Evolutionary conservation across 2,797 vertebrate species (phyloP).

Genomic region (Chelon auratus): DNA sequence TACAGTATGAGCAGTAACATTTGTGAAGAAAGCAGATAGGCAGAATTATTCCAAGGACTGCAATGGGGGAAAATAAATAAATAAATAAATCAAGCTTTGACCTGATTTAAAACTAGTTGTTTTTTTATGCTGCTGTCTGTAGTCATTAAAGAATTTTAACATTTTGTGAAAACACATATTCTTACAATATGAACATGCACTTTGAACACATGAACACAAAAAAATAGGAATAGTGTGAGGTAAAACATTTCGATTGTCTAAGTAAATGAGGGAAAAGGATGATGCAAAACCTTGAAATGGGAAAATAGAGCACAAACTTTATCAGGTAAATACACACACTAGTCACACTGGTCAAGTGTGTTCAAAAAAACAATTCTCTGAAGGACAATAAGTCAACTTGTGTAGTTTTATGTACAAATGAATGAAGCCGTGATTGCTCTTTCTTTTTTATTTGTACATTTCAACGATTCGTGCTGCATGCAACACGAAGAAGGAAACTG

Average conservation of each 20-base stretch:
- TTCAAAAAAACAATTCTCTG: background rate
- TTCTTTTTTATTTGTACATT: background rate
- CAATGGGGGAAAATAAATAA: background rate
- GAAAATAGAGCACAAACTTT: conserved; percentile 23
- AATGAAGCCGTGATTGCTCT: background rate
- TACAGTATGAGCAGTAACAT: background rate
- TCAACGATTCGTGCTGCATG: conserved; percentile 4
- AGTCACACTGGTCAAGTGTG: background rate
- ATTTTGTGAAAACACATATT: conserved; percentile 26
- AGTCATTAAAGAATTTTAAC: conserved; percentile 9
- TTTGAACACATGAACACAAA: conserved; percentile 23
- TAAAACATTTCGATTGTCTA: conserved; percentile 18
- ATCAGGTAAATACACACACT: conserved; percentile 17
- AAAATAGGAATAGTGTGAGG: conserved; percentile 32
- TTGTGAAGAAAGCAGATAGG: background rate
- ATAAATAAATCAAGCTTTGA: background rate
- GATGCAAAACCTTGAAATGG: conserved; percentile 60
- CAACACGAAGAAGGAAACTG: background rate
- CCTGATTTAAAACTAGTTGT: background rate
- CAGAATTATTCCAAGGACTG: background rate
- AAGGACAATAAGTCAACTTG: background rate
- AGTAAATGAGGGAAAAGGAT: conserved; percentile 18
- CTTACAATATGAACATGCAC: conserved; percentile 18
- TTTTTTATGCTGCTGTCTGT: conserved; percentile 7
- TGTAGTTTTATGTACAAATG: background rate